A percentile compares a stretch with the other conserved stretches of the same genome.
phyloP scores from a whole-genome alignment of 2,888 invertebrate genomes.

The Rhagium mordax region DNA sequence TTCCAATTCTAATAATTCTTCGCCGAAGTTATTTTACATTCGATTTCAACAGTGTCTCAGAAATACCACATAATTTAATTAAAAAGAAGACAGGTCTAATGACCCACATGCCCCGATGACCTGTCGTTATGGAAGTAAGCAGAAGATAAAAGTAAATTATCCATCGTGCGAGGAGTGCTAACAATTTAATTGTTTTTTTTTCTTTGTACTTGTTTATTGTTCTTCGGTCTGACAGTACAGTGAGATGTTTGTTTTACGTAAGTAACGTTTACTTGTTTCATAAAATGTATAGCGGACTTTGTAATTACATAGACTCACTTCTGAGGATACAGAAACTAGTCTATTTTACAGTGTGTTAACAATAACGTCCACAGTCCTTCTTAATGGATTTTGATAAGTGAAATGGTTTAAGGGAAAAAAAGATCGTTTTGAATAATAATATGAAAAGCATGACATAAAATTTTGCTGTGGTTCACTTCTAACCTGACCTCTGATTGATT shows the following conservation, averaged over 20 bases:
- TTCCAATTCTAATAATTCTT: background rate
- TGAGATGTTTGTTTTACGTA: background rate
- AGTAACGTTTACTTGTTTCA: background rate
- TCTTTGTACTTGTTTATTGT: background rate
- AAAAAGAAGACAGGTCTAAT: slow-evolving; percentile 6
- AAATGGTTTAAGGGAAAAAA: too few species aligned
- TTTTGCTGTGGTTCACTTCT: too few species aligned
- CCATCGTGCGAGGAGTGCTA: background rate
- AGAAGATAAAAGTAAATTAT: background rate
- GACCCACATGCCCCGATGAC: slow-evolving; percentile 11
- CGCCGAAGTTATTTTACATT: background rate
- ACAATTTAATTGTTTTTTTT: slow-evolving; percentile 1
- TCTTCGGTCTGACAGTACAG: background rate
- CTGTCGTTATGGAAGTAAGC: slow-evolving; percentile 4
- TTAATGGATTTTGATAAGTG: too few species aligned
- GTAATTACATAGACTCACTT: background rate
- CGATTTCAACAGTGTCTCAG: background rate
- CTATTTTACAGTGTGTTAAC: too few species aligned
- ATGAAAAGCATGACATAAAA: too few species aligned
- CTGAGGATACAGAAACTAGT: too few species aligned
- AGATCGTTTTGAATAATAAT: too few species aligned
- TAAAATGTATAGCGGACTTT: background rate
- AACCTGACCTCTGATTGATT: too few species aligned
- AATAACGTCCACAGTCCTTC: too few species aligned
- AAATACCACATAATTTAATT: background rate